These are phyloP conservation scores for Otolemur crassicaudatus DNA, from an alignment of 2,797 vertebrate genomes.

Conservation along the genomic window DNA sequence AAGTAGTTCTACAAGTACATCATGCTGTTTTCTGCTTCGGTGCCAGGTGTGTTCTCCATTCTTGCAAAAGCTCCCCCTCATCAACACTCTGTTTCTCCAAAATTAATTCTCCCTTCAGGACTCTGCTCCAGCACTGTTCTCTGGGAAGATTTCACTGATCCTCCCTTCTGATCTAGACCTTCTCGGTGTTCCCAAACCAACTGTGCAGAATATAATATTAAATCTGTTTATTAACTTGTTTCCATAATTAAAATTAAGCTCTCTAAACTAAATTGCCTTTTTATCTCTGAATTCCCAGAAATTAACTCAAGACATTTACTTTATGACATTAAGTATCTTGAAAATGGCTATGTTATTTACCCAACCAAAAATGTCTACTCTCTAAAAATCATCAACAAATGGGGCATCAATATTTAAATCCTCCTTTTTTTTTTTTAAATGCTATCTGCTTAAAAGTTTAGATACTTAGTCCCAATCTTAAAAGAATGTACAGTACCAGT, in stretches of 20 bases:
- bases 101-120: not conserved
- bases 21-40: not conserved
- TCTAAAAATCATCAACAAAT: slow-evolving; percentile 11
- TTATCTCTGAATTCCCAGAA: not conserved
- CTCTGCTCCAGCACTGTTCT: not conserved
- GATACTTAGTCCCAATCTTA: not conserved
- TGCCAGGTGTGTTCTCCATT: not conserved
- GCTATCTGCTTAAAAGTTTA: slow-evolving; percentile 14
- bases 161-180: slow-evolving; percentile 23
- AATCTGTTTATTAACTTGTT: slow-evolving; percentile 20
- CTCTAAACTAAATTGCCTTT: slow-evolving; percentile 21
- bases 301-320: not conserved
- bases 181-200: not conserved
- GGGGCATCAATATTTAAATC: slow-evolving; percentile 13
- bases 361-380: slow-evolving; percentile 10
- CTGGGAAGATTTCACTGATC: not conserved
- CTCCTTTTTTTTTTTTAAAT: not conserved
- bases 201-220: not conserved
- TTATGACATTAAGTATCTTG: not conserved
- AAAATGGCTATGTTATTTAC: not conserved
- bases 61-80: not conserved
- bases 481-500: not conserved
- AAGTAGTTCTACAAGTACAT: not conserved
- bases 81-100: not conserved
- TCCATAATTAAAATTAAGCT: slow-evolving; percentile 55